Base-by-base conservation (phyloP, 2,888 invertebrate genomes). In the Miltochrista miniata region DNA sequence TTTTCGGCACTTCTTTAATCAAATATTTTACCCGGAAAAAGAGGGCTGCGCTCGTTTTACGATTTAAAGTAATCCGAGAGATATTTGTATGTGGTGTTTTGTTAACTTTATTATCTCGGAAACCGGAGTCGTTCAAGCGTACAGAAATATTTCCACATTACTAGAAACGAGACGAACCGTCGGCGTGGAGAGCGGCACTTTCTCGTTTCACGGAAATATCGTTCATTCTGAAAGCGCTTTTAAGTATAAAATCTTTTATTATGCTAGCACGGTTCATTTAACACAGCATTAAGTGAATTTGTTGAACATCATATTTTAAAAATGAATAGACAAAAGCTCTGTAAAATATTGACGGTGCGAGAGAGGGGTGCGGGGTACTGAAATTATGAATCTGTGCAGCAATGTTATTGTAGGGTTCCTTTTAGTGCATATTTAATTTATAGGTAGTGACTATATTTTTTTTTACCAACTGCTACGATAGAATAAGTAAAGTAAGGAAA, bases 251-350 rank as follows among this genome's bases (percentile, higher is more conserved):
- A 86, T 90, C 90, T 89, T 90, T 90, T 90, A 87, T 89, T 89
- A 89, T 86, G 83, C 83, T 81, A 86, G 76, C 80, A 90, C 87
- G 85, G 89, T 90, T 90, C 90, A 89, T 90, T 90, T 87, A 90
- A 87, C 87, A 82, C 83, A 76, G 85, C 86, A 86, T 88, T 88
- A 89, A 90, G 89, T 88, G 89, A 89, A 89, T 90, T 89, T 89
- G 89, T 89, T 83, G 87, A 87, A 89, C 88, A 86, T 81, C 85
- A 85, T 88, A 83, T 87, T 89, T 84, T 81, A 81, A 88, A 84
- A 87, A 85, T 82, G 85, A 84, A 87, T 78, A 82, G 82, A 83
- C 82, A 81, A 84, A 85, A 83, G 78, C 79, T 74, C 77, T 81
- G 76, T 79, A 72, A 81, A 85, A 81, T 81, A 80, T 76, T 73